Evolutionary conservation across 2,113 vertebrate genomes (phyloP).

Genomic region (Bufo bufo): DNA sequence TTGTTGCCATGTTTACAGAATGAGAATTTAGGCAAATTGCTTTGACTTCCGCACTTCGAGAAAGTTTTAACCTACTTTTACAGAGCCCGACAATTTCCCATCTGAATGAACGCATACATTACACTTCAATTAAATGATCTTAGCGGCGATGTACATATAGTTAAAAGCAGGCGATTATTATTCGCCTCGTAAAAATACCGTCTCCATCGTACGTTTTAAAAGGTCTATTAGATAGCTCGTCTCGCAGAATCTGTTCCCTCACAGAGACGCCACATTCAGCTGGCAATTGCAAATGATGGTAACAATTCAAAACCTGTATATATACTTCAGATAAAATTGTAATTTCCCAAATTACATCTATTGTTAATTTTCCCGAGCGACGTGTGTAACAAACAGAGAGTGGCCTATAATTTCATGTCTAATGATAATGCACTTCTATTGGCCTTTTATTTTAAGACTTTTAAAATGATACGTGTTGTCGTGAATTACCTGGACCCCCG

Average conservation of each 20-base stretch:
- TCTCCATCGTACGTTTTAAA: constrained; percentile 51
- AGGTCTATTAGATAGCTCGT: constrained; percentile 57
- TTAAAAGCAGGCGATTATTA: constrained; percentile 51
- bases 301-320: constrained; percentile 54
- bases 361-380: constrained; percentile 52
- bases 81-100: constrained; percentile 21
- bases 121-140: constrained; percentile 57
- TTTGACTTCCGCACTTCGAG: constrained; percentile 50
- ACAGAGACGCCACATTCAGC: constrained; percentile 43
- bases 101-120: constrained; percentile 56
- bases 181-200: constrained; percentile 27
- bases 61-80: constrained; percentile 50
- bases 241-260: constrained; percentile 26
- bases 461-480: constrained; percentile 49
- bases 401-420: constrained; percentile 47
- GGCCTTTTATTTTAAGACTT: constrained; percentile 59
- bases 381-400: constrained; percentile 45
- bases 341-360: constrained; percentile 53
- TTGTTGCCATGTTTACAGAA: constrained; percentile 23
- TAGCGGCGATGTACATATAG: constrained; percentile 45
- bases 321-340: constrained; percentile 59
- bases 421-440: constrained; percentile 55
- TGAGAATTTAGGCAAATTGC: constrained; percentile 41
- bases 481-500: constrained; percentile 50
- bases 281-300: constrained; percentile 56